Conservation (phyloP, 2,888 invertebrate genomes). For the Cheilosia variabilis region DNA sequence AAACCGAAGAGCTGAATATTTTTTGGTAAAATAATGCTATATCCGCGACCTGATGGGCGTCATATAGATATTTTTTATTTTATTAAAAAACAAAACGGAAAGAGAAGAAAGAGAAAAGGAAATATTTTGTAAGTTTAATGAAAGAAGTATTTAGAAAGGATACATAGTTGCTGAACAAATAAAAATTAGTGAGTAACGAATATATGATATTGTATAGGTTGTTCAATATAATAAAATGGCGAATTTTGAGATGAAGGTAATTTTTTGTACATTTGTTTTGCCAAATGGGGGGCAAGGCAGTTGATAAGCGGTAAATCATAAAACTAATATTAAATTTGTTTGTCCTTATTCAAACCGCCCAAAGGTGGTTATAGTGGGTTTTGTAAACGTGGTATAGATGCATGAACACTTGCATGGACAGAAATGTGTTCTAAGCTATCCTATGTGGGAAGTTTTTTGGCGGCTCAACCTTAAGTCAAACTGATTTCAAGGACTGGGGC, state of each 20-base stretch:
- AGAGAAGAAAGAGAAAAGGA: constrained; percentile 74
- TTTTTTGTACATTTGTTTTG: not conserved
- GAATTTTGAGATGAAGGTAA: constrained; percentile 6
- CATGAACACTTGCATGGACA: too few relatives aligned
- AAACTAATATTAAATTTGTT: too few relatives aligned
- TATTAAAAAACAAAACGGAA: constrained; percentile 49
- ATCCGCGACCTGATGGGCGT: constrained; percentile 82
- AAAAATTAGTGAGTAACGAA: constrained; percentile 6
- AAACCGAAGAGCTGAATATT: constrained; percentile 82
- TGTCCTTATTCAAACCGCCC: too few relatives aligned
- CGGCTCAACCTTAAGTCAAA: too few relatives aligned
- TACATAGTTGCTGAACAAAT: constrained; percentile 48
- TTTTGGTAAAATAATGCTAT: constrained; percentile 82
- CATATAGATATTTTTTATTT: constrained; percentile 38
- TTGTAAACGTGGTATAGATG: too few relatives aligned
- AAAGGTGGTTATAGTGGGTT: too few relatives aligned
- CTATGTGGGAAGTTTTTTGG: too few relatives aligned
- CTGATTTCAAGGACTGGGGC: too few relatives aligned
- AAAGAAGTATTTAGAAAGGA: constrained; percentile 66
- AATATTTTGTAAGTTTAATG: constrained; percentile 69
- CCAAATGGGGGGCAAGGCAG: not conserved
- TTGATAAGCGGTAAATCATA: too few relatives aligned
- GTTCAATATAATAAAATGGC: not conserved
- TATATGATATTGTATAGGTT: not conserved
- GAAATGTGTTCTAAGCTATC: too few relatives aligned